Conservation (phyloP, 2,888 invertebrate species). For the Sminthurinus aureus region DNA sequence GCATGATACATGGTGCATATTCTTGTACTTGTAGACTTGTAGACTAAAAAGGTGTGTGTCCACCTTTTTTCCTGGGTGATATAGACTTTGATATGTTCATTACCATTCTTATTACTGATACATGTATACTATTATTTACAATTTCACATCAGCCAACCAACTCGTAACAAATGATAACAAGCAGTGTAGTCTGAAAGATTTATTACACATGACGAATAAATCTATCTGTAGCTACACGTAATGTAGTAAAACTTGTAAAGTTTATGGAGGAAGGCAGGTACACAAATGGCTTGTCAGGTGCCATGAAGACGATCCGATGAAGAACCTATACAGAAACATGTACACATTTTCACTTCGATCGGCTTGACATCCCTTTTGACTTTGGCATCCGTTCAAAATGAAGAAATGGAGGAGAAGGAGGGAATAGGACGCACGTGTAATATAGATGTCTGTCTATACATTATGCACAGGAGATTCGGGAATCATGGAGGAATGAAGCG, state of each 20-base stretch:
- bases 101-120: too few relatives aligned
- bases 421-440: constrained; percentile 16
- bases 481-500: too few relatives aligned
- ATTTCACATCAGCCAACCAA: too few relatives aligned
- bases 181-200: too few relatives aligned
- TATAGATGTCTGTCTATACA: constrained; percentile 25
- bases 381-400: constrained; percentile 45
- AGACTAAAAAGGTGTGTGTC: too few relatives aligned
- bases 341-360: constrained; percentile 49
- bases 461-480: background rate
- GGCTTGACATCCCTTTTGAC: constrained; percentile 40
- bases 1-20: background rate
- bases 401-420: constrained; percentile 24
- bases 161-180: too few relatives aligned
- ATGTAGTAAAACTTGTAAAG: background rate
- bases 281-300: constrained; percentile 51
- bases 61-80: background rate
- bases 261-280: constrained; percentile 15
- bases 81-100: background rate
- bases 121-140: too few relatives aligned
- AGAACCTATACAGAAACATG: constrained; percentile 36
- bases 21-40: too few relatives aligned
- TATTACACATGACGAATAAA: too few relatives aligned
- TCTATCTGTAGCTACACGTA: too few relatives aligned
- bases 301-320: constrained; percentile 29